Percentiles rank a stretch among this genome's conserved stretches.
Evolutionary conservation across 2,797 vertebrate genomes (phyloP).

Genomic region (Pseudocheirus occidentalis): DNA sequence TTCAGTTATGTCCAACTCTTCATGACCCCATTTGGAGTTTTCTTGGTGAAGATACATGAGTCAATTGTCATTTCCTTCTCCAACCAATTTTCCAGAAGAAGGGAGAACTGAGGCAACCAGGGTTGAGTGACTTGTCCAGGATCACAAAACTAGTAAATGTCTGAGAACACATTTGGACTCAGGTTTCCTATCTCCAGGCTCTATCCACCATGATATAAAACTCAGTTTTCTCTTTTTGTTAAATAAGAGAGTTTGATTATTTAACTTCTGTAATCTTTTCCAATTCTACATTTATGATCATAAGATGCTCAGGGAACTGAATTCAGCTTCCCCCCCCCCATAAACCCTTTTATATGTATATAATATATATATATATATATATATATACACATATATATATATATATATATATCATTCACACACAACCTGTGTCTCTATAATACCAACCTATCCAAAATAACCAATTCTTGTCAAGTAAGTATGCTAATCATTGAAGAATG

Average conservation of each 20-base stretch:
- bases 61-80: not conserved
- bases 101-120: not conserved
- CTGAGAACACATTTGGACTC: not conserved
- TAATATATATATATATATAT: too few species aligned
- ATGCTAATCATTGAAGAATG: not conserved
- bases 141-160: not conserved
- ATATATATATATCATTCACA: not conserved
- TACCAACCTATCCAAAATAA: not conserved
- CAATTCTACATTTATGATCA: not conserved
- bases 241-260: not conserved
- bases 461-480: not conserved
- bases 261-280: not conserved
- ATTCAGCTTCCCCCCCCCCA: not conserved
- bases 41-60: not conserved
- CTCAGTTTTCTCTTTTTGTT: not conserved
- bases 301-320: not conserved
- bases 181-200: not conserved
- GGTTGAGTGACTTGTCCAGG: not conserved
- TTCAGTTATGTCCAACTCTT: not conserved
- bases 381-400: too few species aligned
- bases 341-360: not conserved
- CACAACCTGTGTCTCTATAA: not conserved
- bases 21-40: not conserved
- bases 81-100: not conserved
- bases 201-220: not conserved